Evolutionary conservation across 1,140 invertebrate genomes (phyloP), one percentile per base, ranked within the genome.

Genomic region (Danaus plexippus): DNA sequence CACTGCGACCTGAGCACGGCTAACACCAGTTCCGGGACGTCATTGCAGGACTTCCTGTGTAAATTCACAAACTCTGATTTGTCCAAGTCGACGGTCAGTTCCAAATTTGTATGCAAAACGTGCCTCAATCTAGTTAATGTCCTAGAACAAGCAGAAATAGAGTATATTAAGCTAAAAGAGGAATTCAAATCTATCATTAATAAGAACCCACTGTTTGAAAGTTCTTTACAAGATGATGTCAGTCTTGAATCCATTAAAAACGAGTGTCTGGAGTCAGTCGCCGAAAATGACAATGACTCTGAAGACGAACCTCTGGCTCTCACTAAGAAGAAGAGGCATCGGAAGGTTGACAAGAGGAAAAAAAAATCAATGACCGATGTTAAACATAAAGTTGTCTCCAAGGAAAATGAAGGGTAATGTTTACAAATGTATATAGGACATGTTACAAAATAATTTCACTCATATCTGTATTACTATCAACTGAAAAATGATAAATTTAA

Each of bases 281-380:
- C 48, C 10, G 56, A 60, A 9, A 58, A 65, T 12, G 53, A 73
- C 9, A 64, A 69, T 55, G 85, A 87, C 52, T 88, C 87, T 5
- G 87, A 88, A 50, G 81, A 87, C 63, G 85, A 87, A 58, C 87
- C 87, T 9, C 63, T 88, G 9, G 73, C 74, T 7, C 52, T 77
- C 11, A 81, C 69, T 15, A 86, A 86, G 52, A 77, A 72, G 51
- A 84, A 82, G 52, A 66, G 74, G 32, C 66, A 61, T 11, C 58
- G 63, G 6, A 85, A 77, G 65, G 52, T 68, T 47, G 71, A 73
- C 11, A 80, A 77, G 55, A 70, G 68, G 47, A 83, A 76, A 69
- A 85, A 73, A 53, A 80, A 75, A 57, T 15, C 63, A 2, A 50
- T 61, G 22, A 54, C 56, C 46, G 57, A 47, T 47, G 45, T 11